Evolutionary conservation across 1,140 invertebrate genomes (phyloP).

Genomic region (Danaus plexippus): DNA sequence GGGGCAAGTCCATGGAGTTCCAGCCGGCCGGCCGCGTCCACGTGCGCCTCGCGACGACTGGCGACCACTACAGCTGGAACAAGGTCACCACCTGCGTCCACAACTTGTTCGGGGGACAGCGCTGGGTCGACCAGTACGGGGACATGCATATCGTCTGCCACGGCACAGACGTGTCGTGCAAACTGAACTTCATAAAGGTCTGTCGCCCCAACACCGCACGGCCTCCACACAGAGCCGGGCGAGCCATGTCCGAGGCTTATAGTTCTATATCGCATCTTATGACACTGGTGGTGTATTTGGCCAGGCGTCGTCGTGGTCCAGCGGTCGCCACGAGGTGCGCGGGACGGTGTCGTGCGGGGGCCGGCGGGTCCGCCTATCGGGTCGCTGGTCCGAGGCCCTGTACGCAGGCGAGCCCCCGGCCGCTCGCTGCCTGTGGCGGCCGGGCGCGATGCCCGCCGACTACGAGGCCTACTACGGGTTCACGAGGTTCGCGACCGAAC

Average conservation of each 20-base stretch:
- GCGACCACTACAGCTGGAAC: conserved; percentile 86
- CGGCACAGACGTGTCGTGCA: conserved; percentile 78
- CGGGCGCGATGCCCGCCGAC: conserved; percentile 85
- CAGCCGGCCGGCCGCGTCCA: conserved; percentile 81
- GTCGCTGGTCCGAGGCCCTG: conserved; percentile 87
- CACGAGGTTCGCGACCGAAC: conserved; percentile 87
- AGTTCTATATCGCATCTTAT: no score
- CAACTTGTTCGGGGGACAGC: conserved; percentile 85
- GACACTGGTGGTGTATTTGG: background rate
- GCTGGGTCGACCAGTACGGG: conserved; percentile 91
- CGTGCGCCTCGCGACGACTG: conserved; percentile 67
- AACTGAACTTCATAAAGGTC: conserved; percentile 87
- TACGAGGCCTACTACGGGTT: conserved; percentile 89
- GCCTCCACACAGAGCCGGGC: no score
- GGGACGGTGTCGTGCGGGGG: conserved; percentile 78
- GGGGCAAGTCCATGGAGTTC: conserved; percentile 93
- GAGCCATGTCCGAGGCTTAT: no score
- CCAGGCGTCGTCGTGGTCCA: conserved; percentile 85
- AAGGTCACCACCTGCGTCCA: conserved; percentile 91
- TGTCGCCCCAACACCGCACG: no score
- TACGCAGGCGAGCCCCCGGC: conserved; percentile 82
- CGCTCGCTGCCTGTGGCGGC: conserved; percentile 83
- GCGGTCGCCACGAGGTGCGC: conserved; percentile 83
- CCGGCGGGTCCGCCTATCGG: conserved; percentile 79
- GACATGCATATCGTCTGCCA: conserved; percentile 82